phyloP scores from a whole-genome alignment of 1,140 invertebrate species.

The Ladona fulva region DNA sequence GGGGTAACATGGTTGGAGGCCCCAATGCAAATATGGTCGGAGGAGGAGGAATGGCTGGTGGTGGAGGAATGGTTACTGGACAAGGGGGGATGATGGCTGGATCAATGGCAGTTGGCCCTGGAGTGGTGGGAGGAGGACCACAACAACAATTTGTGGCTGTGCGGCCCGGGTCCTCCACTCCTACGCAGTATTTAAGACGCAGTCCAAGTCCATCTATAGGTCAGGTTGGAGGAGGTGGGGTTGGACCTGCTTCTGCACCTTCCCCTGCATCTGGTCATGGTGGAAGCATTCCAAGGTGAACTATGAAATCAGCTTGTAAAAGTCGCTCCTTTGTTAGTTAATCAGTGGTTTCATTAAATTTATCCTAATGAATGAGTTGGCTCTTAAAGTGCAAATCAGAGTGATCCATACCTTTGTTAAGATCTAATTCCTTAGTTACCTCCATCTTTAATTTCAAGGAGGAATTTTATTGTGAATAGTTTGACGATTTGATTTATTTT shows the following conservation, averaged over 20 bases:
- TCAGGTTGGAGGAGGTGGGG: neutral
- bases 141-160: neutral
- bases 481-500: too few species aligned
- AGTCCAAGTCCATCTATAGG: neutral
- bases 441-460: too few species aligned
- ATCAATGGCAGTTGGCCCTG: neutral
- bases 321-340: too few species aligned
- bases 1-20: neutral
- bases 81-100: neutral
- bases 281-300: neutral
- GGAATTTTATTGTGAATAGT: too few species aligned
- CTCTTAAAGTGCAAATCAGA: too few species aligned
- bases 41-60: neutral
- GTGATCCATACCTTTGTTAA: too few species aligned
- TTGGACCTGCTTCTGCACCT: neutral
- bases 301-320: neutral
- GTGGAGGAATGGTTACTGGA: neutral
- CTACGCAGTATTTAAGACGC: neutral
- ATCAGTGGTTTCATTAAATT: too few species aligned
- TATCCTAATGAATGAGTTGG: too few species aligned
- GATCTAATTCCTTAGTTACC: too few species aligned
- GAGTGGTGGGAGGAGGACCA: neutral
- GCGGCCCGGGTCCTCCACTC: neutral
- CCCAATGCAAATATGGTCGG: neutral
- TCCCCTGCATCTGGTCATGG: neutral